Conservation (phyloP, 2,797 vertebrate genomes). For the Choloepus didactylus region DNA sequence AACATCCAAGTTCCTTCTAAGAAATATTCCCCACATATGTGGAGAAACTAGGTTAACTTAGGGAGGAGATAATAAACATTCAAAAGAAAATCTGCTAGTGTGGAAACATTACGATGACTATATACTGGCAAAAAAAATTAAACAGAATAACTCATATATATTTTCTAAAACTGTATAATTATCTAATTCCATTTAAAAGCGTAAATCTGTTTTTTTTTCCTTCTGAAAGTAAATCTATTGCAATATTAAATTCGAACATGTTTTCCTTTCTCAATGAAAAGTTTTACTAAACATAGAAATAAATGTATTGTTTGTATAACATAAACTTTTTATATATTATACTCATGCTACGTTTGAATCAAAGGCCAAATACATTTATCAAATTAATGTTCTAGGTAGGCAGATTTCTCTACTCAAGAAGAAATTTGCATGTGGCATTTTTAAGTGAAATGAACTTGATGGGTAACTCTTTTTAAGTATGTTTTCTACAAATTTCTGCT, state of each 20-base stretch:
- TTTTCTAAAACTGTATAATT: slow-evolving; percentile 3
- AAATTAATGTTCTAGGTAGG: neutral
- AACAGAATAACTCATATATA: neutral
- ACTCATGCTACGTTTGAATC: neutral
- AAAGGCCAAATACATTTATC: neutral
- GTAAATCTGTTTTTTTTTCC: neutral
- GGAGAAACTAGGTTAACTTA: neutral
- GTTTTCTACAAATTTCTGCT: slow-evolving; percentile 71
- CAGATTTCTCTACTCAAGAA: neutral
- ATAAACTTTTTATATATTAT: neutral
- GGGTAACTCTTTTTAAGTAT: slow-evolving; percentile 69
- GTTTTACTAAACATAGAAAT: neutral
- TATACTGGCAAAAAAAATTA: neutral
- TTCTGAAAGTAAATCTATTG: neutral
- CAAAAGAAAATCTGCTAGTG: neutral
- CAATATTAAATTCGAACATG: neutral
- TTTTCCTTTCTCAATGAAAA: neutral
- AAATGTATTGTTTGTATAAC: neutral
- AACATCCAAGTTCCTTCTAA: neutral
- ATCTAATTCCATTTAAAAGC: neutral
- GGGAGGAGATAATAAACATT: neutral
- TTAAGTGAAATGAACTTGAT: slow-evolving; percentile 59
- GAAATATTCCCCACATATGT: neutral
- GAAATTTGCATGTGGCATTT: slow-evolving; percentile 71
- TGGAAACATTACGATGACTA: neutral